These are phyloP conservation scores for Archilochus colubris DNA, from an alignment of 2,113 vertebrate genomes.

Conservation along the genomic window DNA sequence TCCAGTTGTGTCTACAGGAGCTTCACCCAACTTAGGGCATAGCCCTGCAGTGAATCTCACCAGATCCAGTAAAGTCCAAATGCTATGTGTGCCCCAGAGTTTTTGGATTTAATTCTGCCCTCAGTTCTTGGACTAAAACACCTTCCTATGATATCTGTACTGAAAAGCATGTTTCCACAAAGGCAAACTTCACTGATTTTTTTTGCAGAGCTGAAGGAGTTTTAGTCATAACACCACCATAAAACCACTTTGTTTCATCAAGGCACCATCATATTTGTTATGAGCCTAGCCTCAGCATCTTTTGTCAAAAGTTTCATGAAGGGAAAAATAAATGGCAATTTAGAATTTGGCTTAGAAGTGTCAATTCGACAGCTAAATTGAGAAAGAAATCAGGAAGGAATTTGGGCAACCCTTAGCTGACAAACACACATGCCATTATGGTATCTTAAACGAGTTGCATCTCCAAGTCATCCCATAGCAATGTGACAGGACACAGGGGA, in stretches of 20 bases:
- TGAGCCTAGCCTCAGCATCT: not conserved
- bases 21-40: not conserved
- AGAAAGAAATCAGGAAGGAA: not conserved
- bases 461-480: not conserved
- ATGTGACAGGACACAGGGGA: not conserved
- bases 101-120: not conserved
- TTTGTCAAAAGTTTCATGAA: not conserved
- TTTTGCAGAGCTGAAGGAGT: not conserved
- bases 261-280: not conserved
- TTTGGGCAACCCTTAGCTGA: not conserved
- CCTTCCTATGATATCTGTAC: not conserved
- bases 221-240: not conserved
- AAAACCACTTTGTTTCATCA: not conserved
- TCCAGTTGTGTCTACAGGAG: not conserved
- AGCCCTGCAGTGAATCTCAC: not conserved
- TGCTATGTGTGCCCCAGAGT: not conserved
- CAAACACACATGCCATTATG: not conserved
- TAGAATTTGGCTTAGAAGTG: not conserved
- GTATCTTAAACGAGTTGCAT: not conserved
- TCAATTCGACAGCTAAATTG: not conserved
- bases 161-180: not conserved
- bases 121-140: not conserved
- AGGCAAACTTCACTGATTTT: not conserved
- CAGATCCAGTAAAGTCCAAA: not conserved
- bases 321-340: slow-evolving; percentile 31